phyloP scores from a whole-genome alignment of 2,797 vertebrate genomes.

The Melanotaenia boesemani region DNA sequence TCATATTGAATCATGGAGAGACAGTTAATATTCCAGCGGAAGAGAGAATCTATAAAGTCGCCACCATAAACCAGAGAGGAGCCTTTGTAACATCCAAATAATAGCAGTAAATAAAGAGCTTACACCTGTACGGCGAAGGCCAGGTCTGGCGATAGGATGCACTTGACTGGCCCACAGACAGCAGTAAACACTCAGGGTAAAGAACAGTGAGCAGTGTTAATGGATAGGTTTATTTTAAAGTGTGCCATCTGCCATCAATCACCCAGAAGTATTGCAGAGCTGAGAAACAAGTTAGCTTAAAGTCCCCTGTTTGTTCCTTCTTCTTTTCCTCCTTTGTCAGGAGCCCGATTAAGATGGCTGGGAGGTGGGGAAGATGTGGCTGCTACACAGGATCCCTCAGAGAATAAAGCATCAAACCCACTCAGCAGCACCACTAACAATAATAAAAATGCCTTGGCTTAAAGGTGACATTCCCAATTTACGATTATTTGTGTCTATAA shows the following conservation, averaged over 20 bases:
- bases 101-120: conserved; percentile 91
- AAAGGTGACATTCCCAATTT: conserved; percentile 99
- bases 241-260: conserved; percentile 96
- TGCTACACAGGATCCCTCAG: conserved; percentile 80
- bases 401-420: conserved; percentile 98
- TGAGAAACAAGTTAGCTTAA: conserved; percentile 77
- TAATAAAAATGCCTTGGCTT: conserved; percentile 99
- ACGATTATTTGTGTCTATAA: conserved; percentile 99
- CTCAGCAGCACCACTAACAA: conserved; percentile 97
- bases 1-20: conserved; percentile 76
- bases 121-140: conserved; percentile 89
- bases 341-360: conserved; percentile 70
- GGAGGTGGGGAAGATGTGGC: conserved; percentile 13
- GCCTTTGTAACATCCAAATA: conserved; percentile 77
- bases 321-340: conserved; percentile 40
- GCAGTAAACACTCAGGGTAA: conserved; percentile 90
- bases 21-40: conserved; percentile 78
- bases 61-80: conserved; percentile 69
- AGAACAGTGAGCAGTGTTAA: conserved; percentile 91
- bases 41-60: conserved; percentile 77
- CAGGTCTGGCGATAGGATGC: conserved; percentile 58
- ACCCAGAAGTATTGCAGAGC: conserved; percentile 64
- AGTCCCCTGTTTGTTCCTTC: conserved; percentile 48
- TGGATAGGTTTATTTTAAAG: conserved; percentile 98
- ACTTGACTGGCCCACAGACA: conserved; percentile 75